Evolutionary conservation across 1,140 invertebrate species (phyloP), one percentile per base, ranked within the genome.

Genomic region (Lordiphosa collinella): DNA sequence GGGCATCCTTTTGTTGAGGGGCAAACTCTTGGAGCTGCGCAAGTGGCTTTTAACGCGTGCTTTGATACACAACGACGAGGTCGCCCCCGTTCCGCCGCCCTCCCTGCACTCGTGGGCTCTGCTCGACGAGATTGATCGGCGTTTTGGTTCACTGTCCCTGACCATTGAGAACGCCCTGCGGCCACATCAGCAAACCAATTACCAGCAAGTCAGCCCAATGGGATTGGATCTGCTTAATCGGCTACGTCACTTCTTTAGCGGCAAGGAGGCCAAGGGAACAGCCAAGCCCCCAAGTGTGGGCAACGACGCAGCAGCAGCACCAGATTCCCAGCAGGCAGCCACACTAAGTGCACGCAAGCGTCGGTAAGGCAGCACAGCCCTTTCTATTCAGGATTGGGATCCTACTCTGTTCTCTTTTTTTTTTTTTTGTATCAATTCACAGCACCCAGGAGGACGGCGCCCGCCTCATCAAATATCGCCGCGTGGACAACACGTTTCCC

Each of bases 401-500:
- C 2, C 0, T 9, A 8, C 2, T 31, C 3, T 2, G 44, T n/a
- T 32, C n/a, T 2, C 9, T 18, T 4, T 29, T 13, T 51, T 3
- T 16, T 13, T 51, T 3, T 16, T 50, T 11, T 40, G 34, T 10
- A 4, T 13, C 4, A 22, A 0, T 2, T 22, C n/a, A 9, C 14
- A 43, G 36, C 5, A 37, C 12, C 32, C 41, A 36, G 4, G 38
- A 46, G 4, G 40, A 37, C 36, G n/a, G 16, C 12, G 35, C 41
- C 7, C 25, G 11, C 2, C 14, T 57, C 4, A 59, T 87, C n/a
- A 88, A 88, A 52, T 88, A 88, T 57, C 75, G 73, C 1, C 60
- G 76, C 7, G 87, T 88, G 18, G 68, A 86, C 29, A 87, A 82
- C 40, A 63, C 63, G 32, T 88, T 88, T 73, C 87, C 87, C 3